Percentiles rank a stretch among this genome's conserved stretches.
Evolutionary conservation across 1,140 invertebrate species (phyloP).

Genomic region (Dinoponera quadriceps): DNA sequence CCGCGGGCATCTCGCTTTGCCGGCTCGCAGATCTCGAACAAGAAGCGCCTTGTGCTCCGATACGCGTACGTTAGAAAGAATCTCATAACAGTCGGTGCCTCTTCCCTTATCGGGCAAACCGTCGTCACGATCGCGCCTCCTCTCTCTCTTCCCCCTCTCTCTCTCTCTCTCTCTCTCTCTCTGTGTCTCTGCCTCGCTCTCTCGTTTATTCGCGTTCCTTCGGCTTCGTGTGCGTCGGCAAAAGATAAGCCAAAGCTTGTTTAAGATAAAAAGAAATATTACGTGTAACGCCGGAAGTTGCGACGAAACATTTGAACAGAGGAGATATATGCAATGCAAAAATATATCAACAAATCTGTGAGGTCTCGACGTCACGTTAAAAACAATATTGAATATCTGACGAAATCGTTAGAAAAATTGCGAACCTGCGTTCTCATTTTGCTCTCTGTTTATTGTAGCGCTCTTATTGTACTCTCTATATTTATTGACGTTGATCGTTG

Average conservation of each 20-base stretch:
- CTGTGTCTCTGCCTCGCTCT: neutral
- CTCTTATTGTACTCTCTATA: too few relatives aligned
- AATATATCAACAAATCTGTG: neutral
- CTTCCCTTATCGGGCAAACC: conserved; percentile 56
- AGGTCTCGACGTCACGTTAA: neutral
- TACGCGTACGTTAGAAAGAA: conserved; percentile 62
- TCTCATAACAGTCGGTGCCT: conserved; percentile 59
- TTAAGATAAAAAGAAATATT: conserved; percentile 36
- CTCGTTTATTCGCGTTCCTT: neutral
- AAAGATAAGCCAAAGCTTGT: conserved; percentile 35
- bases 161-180: neutral
- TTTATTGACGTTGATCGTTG: too few relatives aligned
- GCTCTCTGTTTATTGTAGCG: too few relatives aligned
- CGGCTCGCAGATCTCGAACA: conserved; percentile 59
- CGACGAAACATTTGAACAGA: conserved; percentile 12
- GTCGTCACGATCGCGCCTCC: conserved; percentile 55
- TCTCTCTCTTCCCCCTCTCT: neutral
- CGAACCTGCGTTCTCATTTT: too few relatives aligned
- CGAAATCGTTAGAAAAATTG: neutral
- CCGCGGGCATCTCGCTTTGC: conserved; percentile 61
- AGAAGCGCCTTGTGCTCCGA: conserved; percentile 63
- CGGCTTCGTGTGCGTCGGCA: neutral
- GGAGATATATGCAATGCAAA: neutral
- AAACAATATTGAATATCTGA: neutral
- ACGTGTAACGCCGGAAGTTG: conserved; percentile 5